Base-by-base conservation (phyloP, 1,140 invertebrate species). In the Caenorhabditis briggsae region DNA sequence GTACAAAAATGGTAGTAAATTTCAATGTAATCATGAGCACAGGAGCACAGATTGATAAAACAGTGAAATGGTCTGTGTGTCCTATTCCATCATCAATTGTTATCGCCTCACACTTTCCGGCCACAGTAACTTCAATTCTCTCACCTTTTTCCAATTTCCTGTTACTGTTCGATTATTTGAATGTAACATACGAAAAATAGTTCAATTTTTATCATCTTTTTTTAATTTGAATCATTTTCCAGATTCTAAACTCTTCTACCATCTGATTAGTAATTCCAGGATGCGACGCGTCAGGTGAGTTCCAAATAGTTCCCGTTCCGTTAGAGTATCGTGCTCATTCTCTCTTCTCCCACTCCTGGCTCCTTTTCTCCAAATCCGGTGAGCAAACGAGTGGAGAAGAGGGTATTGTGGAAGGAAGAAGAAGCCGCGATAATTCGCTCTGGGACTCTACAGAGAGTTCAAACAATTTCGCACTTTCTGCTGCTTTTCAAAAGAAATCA, bases 261-360 rank as follows among this genome's bases (percentile, higher is more conserved):
- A 43, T 46, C 46, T 78, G 70, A 61, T 61, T 58, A 14, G 23
- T 23, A 33, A 33, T 78, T 78, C 70, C 70, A 78, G 70, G 70
- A 78, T 78, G 70, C 70, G 46, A 78, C 70, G 70, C 70, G 70
- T 78, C 18, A 78, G 70, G 70, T 78, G 70, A 78, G 70, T 78
- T 50, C 64, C 33, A 70, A 70, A 43, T 59, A 70, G 33, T 70
- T 70, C 64, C 70, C 43, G 46, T 78, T 78, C 70, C 70, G 70
- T 33, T 16, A 53, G 11, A 18, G 70, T 78, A 50, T 78, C 70
- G 70, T 78, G 70, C 70, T 78, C 33, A 33, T 33, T 33, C 33
- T 33, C 33, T 33, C 33, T 33, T 33, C 33, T 33, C 33, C 33
- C 33, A 33, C 33, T 33, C 33, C 70, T 20, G 41, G 65, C 33